Evolutionary conservation across 1,140 invertebrate genomes (phyloP).

Genomic region (Carposina sasakii): DNA sequence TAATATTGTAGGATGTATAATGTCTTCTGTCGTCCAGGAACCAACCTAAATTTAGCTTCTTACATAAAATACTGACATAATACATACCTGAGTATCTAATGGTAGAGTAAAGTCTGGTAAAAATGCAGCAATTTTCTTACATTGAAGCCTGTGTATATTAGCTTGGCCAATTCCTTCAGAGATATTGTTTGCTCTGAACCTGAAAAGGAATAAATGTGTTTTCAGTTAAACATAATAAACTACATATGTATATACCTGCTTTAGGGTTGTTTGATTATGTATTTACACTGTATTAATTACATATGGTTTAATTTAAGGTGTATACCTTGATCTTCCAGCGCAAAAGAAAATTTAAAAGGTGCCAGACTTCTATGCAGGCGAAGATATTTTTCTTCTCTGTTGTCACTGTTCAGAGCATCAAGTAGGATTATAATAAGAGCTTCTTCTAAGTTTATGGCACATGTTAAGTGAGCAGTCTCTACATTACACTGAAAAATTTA

Average conservation of each 20-base stretch:
- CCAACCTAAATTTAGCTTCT: too few species aligned
- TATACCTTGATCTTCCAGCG: conserved; percentile 59
- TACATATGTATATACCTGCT: too few species aligned
- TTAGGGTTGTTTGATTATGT: too few species aligned
- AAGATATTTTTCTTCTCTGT: conserved; percentile 61
- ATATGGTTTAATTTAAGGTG: too few species aligned
- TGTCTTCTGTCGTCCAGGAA: too few species aligned
- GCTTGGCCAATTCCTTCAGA: conserved; percentile 68
- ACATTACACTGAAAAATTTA: conserved; percentile 26
- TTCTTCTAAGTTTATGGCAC: conserved; percentile 73
- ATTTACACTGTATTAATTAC: too few species aligned
- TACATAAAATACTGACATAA: too few species aligned
- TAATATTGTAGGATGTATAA: too few species aligned
- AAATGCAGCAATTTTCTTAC: conserved; percentile 63
- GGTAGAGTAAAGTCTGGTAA: conserved; percentile 33
- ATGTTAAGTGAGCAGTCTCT: conserved; percentile 59
- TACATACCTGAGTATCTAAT: conserved; percentile 31
- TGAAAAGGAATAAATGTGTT: too few species aligned
- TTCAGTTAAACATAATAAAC: too few species aligned
- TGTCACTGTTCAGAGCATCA: conserved; percentile 66
- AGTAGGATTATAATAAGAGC: conserved; percentile 76
- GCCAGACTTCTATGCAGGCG: conserved; percentile 80
- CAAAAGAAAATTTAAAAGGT: conserved; percentile 82
- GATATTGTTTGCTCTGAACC: conserved; percentile 38
- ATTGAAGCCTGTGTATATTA: conserved; percentile 70